phyloP scores from a whole-genome alignment of 2,888 invertebrate species.

The Cyrtodaria siliqua region DNA sequence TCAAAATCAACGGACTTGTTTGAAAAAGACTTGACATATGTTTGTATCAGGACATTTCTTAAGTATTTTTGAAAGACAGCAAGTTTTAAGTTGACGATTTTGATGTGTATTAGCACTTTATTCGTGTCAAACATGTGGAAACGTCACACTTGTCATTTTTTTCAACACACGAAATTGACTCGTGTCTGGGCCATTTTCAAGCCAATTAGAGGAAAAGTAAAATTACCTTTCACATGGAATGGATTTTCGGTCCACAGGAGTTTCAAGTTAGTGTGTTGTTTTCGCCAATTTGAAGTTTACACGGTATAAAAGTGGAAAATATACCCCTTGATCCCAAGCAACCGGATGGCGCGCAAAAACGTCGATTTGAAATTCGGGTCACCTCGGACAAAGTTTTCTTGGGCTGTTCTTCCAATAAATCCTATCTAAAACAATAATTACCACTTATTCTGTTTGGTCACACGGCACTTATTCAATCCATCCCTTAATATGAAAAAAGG shows the following conservation, averaged over 20 bases:
- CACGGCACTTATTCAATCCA: neutral
- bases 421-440: neutral
- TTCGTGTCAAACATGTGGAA: constrained; percentile 1
- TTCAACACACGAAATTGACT: neutral
- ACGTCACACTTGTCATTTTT: constrained; percentile 12
- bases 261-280: neutral
- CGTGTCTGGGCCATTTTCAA: neutral
- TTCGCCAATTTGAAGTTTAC: neutral
- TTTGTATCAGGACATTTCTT: too few relatives aligned
- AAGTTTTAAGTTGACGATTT: too few relatives aligned
- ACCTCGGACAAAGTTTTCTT: constrained; percentile 12
- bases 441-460: neutral
- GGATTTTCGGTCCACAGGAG: neutral
- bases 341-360: constrained; percentile 65
- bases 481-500: neutral
- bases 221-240: constrained; percentile 1
- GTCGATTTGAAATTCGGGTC: constrained; percentile 57
- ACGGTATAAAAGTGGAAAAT: constrained; percentile 6
- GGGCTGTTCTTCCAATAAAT: constrained; percentile 22
- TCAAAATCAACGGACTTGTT: too few relatives aligned
- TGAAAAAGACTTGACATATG: too few relatives aligned
- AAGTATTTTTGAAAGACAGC: too few relatives aligned
- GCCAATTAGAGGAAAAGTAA: neutral
- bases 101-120: too few relatives aligned
- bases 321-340: constrained; percentile 44